Evolutionary conservation across 2,113 vertebrate species (phyloP).

Genomic region (Acanthisitta chloris): DNA sequence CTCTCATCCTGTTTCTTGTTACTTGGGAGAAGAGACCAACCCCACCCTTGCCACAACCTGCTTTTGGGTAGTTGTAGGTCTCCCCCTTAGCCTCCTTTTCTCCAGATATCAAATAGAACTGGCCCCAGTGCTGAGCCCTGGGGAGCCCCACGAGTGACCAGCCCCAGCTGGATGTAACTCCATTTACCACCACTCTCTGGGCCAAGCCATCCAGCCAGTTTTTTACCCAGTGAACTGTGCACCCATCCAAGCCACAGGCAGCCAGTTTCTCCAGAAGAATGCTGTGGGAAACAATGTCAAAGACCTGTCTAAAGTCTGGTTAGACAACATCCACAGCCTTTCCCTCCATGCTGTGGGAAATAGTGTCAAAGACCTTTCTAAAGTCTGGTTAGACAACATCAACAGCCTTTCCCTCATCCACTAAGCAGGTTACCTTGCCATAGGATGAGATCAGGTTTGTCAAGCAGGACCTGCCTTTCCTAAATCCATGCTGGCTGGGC

Average conservation of each 20-base stretch:
- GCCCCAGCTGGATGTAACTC: not conserved
- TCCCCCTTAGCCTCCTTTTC: not conserved
- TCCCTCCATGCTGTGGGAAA: not conserved
- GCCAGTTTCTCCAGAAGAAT: not conserved
- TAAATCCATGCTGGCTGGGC: not conserved
- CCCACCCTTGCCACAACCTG: not conserved
- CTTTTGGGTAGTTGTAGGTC: not conserved
- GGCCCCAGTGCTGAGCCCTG: not conserved
- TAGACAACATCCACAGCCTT: not conserved
- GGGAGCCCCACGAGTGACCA: no score
- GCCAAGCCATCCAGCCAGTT: no score
- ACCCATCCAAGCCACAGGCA: not conserved
- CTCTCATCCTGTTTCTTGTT: not conserved
- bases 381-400: not conserved
- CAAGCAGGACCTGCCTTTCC: not conserved
- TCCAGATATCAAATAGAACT: no score
- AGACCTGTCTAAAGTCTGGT: not conserved
- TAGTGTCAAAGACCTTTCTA: not conserved
- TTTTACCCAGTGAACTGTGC: not conserved
- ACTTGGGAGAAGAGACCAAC: not conserved
- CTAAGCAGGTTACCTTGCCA: not conserved
- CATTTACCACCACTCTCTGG: not conserved
- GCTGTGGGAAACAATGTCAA: not conserved
- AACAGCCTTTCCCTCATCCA: not conserved
- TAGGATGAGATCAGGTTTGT: not conserved